Evolutionary conservation across 53 echinoderm and acorn worm species (phyloP), one percentile per base, ranked within the genome.

Genomic region (Echinarachnius parma): DNA sequence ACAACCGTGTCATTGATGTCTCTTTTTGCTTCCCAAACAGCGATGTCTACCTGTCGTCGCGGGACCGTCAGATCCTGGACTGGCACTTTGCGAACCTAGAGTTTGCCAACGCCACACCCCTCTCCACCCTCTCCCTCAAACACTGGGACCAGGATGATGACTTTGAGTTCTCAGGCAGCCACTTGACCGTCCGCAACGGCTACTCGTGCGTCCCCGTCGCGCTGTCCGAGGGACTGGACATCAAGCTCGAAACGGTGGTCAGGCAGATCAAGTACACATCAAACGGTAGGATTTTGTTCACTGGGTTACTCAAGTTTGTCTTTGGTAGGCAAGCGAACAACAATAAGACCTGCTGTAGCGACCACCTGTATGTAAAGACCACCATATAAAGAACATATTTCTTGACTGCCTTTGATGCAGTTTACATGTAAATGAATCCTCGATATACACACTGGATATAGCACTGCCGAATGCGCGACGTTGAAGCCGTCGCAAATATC

Each of bases 71-170:
- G 61, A 98, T 98, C 61, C 61, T 98, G 5, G 98, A 98, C 49
- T 98, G 98, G 98, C 98, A 98, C 62, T 98, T 98, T 83, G 98
- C 98, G 77, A 98, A 98, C 62, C 65, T 98, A 53, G 98, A 98
- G 70, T 98, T 98, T 83, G 98, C 98, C 77, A 98, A 98, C 35
- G 98, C 98, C 83, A 98, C 98, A 19, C 98, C 98, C 63, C 83
- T 98, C 26, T 91, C 91, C 50, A 98, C 98, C 5, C 86, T 98
- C 4, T 98, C 98, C 68, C 85, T 98, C 45, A 98, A 98, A 28
- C 98, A 98, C 69, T 98, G 98, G 98, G 98, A 98, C 39, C 98
- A 98, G 34, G 98, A 98, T 28, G 98, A 98, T 21, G 98, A 98
- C 53, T 98, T 98, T 91, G 98, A 98, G 82, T 98, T 98, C 78